Conservation (phyloP, 2,797 vertebrate species). For the Huso huso region DNA sequence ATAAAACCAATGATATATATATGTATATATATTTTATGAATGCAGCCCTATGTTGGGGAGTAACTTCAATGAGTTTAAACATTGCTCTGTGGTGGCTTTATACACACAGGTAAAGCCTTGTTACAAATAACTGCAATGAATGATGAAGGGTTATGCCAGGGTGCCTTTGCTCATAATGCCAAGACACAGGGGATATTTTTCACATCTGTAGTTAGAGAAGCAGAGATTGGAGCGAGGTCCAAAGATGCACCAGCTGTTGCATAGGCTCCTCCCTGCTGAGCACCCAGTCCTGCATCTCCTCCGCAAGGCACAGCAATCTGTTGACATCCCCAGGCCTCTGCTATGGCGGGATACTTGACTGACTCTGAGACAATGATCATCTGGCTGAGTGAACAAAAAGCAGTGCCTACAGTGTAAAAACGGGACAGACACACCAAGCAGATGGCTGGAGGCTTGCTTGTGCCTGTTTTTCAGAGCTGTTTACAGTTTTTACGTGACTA, state of each 20-base stretch:
- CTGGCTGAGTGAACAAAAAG: slow-evolving; percentile 51
- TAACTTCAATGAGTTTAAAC: no score
- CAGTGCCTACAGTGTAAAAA: slow-evolving; percentile 40
- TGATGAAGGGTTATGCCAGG: slow-evolving; percentile 23
- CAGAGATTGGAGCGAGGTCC: slow-evolving; percentile 44
- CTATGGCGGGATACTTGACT: slow-evolving; percentile 44
- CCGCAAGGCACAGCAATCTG: slow-evolving; percentile 56
- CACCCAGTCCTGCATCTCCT: slow-evolving; percentile 40
- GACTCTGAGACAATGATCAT: slow-evolving; percentile 47
- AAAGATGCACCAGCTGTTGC: slow-evolving; percentile 71
- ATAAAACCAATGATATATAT: no score
- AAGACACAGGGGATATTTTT: slow-evolving; percentile 32
- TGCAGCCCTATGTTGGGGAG: no score
- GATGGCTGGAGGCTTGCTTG: slow-evolving; percentile 49
- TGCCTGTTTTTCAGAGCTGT: slow-evolving; percentile 48
- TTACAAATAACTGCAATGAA: slow-evolving; percentile 13
- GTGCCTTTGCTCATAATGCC: slow-evolving; percentile 43
- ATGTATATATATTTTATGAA: no score
- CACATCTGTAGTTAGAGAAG: slow-evolving; percentile 45
- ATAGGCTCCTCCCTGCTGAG: slow-evolving; percentile 59
- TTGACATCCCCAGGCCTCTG: slow-evolving; percentile 48
- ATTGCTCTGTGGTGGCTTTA: background rate
- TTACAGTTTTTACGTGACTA: slow-evolving; percentile 57
- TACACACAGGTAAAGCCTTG: background rate
- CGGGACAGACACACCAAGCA: slow-evolving; percentile 44